Conservation (phyloP, 2,113 vertebrate species). For the Paramormyrops kingsleyae region DNA sequence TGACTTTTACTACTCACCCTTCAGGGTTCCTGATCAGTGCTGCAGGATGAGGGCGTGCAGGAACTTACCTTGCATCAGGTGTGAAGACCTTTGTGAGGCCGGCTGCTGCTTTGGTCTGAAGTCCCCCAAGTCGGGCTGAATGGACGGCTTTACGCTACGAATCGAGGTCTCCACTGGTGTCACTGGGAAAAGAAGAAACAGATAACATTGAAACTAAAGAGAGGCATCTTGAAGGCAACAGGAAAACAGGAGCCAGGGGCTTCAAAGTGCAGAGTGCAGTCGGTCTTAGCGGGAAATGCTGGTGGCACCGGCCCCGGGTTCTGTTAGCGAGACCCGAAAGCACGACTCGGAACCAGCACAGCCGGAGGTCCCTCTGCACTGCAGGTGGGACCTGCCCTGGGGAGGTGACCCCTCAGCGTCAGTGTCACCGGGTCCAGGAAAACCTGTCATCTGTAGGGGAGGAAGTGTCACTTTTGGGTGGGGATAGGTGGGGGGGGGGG, state of each 20-base stretch:
- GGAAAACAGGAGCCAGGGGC: background rate
- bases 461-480: constrained; percentile 15
- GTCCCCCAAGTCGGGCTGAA: background rate
- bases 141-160: background rate
- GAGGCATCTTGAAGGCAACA: background rate
- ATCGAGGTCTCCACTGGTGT: background rate
- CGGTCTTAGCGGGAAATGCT: background rate
- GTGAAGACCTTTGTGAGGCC: background rate
- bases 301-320: background rate
- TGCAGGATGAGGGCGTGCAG: background rate
- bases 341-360: background rate
- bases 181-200: background rate
- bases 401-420: background rate
- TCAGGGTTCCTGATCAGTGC: background rate
- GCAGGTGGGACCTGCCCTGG: background rate
- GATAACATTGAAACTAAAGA: background rate
- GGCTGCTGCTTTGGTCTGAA: background rate
- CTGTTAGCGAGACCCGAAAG: background rate
- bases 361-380: background rate
- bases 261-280: background rate
- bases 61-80: background rate
- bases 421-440: background rate
- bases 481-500: background rate
- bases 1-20: background rate
- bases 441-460: constrained; percentile 18